These are phyloP conservation scores for Malachius bipustulatus DNA, from an alignment of 2,888 invertebrate species.

Conservation along the genomic window DNA sequence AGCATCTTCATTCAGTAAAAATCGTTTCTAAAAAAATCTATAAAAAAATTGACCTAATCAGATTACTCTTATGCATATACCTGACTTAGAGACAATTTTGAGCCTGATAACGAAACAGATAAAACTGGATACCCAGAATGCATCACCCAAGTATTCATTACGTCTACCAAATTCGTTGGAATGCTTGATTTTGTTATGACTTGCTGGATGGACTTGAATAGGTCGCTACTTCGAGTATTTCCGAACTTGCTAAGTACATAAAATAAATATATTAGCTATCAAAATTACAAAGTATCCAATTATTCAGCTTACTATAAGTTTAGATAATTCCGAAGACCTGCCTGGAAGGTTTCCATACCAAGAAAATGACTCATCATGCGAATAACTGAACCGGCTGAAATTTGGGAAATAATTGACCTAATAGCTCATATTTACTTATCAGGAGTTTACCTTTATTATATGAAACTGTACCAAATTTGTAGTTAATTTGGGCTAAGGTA, in stretches of 20 bases:
- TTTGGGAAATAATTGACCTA: constrained; percentile 3
- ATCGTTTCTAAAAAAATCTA: constrained; percentile 17
- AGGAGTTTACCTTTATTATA: constrained; percentile 49
- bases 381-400: constrained; percentile 30
- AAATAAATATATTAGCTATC: too few species aligned
- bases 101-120: constrained; percentile 28
- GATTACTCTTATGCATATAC: constrained; percentile 15
- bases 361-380: constrained; percentile 55
- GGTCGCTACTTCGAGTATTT: too few species aligned
- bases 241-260: too few species aligned
- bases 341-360: constrained; percentile 40
- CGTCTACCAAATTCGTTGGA: too few species aligned
- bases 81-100: constrained; percentile 18
- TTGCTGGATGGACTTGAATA: too few species aligned
- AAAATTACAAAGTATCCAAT: too few species aligned
- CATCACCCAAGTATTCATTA: constrained; percentile 49
- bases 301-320: constrained; percentile 36
- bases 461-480: constrained; percentile 47
- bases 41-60: too few species aligned
- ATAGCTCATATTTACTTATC: constrained; percentile 3
- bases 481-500: constrained; percentile 40
- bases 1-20: constrained; percentile 12
- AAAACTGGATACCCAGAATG: constrained; percentile 48
- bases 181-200: too few species aligned
- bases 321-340: constrained; percentile 46